Evolutionary conservation across 2,797 vertebrate species (phyloP).

Genomic region (Sebastes reedi): DNA sequence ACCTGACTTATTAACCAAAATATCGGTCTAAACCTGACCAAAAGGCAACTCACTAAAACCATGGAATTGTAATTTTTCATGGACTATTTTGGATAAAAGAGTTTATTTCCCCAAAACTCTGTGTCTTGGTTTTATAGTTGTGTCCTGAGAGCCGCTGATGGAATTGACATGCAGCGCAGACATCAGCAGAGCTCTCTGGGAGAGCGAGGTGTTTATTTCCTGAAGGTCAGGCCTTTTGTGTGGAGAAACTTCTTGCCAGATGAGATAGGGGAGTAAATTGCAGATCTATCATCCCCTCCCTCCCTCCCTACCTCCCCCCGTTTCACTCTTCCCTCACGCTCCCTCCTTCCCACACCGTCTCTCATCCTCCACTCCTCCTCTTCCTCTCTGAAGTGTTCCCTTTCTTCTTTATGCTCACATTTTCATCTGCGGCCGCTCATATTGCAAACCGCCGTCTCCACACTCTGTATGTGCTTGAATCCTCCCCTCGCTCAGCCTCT

Average conservation of each 20-base stretch:
- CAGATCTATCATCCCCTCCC: slow-evolving; percentile 83
- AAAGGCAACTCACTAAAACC: neutral
- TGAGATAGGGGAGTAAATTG: slow-evolving; percentile 92
- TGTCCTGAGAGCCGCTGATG: slow-evolving; percentile 15
- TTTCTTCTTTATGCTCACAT: slow-evolving; percentile 32
- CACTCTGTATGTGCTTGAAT: slow-evolving; percentile 38
- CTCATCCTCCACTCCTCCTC: slow-evolving; percentile 28
- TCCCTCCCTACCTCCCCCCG: neutral
- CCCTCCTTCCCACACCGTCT: slow-evolving; percentile 7
- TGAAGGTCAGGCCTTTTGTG: slow-evolving; percentile 91
- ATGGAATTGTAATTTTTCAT: neutral
- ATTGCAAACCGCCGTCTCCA: slow-evolving; percentile 31
- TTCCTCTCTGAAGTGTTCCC: neutral
- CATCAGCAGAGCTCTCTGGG: slow-evolving; percentile 52
- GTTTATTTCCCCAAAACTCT: slow-evolving; percentile 29
- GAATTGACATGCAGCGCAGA: slow-evolving; percentile 68
- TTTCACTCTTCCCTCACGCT: slow-evolving; percentile 2
- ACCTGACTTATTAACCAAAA: neutral
- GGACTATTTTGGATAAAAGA: neutral
- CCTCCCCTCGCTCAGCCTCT: slow-evolving; percentile 49
- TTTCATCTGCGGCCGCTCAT: slow-evolving; percentile 34
- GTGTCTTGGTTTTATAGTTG: neutral
- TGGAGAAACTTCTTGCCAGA: slow-evolving; percentile 90
- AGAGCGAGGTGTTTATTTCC: slow-evolving; percentile 83
- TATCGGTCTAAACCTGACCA: neutral